Percentiles rank a stretch among this genome's conserved stretches.
Evolutionary conservation across 2,797 vertebrate genomes (phyloP).

Genomic region (Rhinatrema bivittatum): DNA sequence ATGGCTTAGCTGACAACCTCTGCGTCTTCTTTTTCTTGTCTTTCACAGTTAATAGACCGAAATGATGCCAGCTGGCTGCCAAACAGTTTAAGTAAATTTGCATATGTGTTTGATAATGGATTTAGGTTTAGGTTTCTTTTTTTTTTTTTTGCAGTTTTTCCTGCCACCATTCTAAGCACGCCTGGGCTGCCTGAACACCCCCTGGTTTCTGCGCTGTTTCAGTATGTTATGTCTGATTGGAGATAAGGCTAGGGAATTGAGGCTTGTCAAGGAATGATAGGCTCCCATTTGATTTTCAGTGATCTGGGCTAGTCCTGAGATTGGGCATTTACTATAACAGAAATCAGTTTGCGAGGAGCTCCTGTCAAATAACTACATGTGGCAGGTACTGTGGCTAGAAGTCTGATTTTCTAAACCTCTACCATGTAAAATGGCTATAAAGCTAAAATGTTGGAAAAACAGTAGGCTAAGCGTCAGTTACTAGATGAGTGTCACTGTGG

Average conservation of each 20-base stretch:
- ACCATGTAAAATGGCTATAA: too few species aligned
- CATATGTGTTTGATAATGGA: background rate
- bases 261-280: slow-evolving; percentile 10
- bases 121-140: too few species aligned
- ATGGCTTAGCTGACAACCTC: too few species aligned
- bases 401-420: too few species aligned
- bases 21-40: background rate
- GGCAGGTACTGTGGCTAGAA: too few species aligned
- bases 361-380: too few species aligned
- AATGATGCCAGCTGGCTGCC: slow-evolving; percentile 6
- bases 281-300: slow-evolving; percentile 9
- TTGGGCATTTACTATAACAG: slow-evolving; percentile 18
- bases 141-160: too few species aligned
- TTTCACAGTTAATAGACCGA: background rate
- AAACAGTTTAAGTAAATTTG: slow-evolving; percentile 3
- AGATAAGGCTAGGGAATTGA: slow-evolving; percentile 15
- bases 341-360: slow-evolving; percentile 14
- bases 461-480: too few species aligned
- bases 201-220: slow-evolving; percentile 22
- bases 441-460: too few species aligned
- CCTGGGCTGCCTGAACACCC: slow-evolving; percentile 4
- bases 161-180: slow-evolving; percentile 8
- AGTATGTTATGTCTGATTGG: slow-evolving; percentile 26
- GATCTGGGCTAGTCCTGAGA: slow-evolving; percentile 32
- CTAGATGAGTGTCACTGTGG: too few species aligned